Evolutionary conservation across 2,888 invertebrate species (phyloP).

Genomic region (Leuctra nigra): DNA sequence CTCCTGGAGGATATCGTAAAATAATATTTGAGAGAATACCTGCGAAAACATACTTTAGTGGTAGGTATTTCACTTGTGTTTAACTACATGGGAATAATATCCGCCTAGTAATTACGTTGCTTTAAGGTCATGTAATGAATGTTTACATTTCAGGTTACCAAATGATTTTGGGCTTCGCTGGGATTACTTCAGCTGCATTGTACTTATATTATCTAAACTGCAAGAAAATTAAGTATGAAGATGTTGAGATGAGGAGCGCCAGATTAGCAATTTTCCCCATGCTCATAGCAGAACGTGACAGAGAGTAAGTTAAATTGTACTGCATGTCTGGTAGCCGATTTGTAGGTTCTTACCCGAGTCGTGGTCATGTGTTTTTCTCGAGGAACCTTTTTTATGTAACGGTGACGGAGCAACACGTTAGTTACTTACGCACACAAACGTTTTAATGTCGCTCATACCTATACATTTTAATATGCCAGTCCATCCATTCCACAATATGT

Average conservation of each 20-base stretch:
- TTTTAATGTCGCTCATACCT: too few species aligned
- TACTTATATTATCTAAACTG: constrained; percentile 52
- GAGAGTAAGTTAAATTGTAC: constrained; percentile 58
- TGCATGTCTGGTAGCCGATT: too few species aligned
- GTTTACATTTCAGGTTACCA: constrained; percentile 48
- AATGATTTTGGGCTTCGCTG: constrained; percentile 48
- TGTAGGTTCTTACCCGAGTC: too few species aligned
- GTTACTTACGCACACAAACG: too few species aligned
- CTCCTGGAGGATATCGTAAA: constrained; percentile 79
- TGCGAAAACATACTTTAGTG: constrained; percentile 62
- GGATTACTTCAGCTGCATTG: constrained; percentile 48
- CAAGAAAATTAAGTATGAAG: constrained; percentile 47
- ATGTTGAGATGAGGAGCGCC: constrained; percentile 70
- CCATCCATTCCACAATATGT: too few species aligned
- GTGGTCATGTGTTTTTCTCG: too few species aligned
- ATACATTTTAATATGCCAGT: too few species aligned
- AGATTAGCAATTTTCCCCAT: constrained; percentile 69
- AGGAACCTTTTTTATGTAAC: too few species aligned
- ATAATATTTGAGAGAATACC: constrained; percentile 66
- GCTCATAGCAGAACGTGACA: constrained; percentile 75
- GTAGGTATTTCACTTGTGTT: constrained; percentile 41
- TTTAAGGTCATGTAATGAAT: background rate
- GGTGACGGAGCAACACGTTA: too few species aligned
- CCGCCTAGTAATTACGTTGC: background rate
- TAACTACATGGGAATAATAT: background rate